Evolutionary conservation across 1,140 invertebrate genomes (phyloP).

Genomic region (Brachionus rotundiformis): DNA sequence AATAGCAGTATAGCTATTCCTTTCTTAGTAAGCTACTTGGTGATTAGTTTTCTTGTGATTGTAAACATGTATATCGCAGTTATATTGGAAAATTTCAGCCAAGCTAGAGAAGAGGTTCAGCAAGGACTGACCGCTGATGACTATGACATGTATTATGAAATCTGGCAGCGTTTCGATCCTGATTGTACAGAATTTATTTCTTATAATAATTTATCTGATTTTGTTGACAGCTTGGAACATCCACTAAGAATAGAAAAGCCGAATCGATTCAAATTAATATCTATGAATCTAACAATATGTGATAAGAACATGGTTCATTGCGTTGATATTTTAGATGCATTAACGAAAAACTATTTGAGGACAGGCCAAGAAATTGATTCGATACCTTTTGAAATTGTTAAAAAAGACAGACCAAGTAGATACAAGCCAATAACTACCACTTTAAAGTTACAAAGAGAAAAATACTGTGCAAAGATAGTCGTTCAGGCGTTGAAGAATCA

Average conservation of each 20-base stretch:
- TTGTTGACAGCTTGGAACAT: constrained; percentile 87
- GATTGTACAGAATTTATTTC: constrained; percentile 94
- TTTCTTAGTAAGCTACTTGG: constrained; percentile 89
- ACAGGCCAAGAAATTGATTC: constrained; percentile 66
- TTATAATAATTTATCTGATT: constrained; percentile 87
- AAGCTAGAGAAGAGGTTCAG: constrained; percentile 96
- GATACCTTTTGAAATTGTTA: constrained; percentile 66
- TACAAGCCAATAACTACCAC: constrained; percentile 48
- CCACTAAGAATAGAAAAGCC: constrained; percentile 94
- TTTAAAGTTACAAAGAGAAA: constrained; percentile 38
- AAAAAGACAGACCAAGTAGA: constrained; percentile 10
- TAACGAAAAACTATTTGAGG: constrained; percentile 87
- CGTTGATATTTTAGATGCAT: constrained; percentile 92
- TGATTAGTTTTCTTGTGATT: constrained; percentile 95
- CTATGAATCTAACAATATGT: constrained; percentile 97
- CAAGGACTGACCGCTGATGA: constrained; percentile 91
- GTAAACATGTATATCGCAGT: constrained; percentile 99
- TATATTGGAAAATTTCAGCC: constrained; percentile 96
- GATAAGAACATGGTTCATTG: constrained; percentile 94
- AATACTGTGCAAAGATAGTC: constrained; percentile 13
- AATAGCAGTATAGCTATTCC: constrained; percentile 87
- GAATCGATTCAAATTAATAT: constrained; percentile 97
- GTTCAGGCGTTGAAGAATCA: not conserved
- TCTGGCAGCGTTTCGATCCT: constrained; percentile 97
- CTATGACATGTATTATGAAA: constrained; percentile 99